These are phyloP conservation scores for Epirrhoe tristata DNA, from an alignment of 2,888 invertebrate genomes.

Conservation along the genomic window DNA sequence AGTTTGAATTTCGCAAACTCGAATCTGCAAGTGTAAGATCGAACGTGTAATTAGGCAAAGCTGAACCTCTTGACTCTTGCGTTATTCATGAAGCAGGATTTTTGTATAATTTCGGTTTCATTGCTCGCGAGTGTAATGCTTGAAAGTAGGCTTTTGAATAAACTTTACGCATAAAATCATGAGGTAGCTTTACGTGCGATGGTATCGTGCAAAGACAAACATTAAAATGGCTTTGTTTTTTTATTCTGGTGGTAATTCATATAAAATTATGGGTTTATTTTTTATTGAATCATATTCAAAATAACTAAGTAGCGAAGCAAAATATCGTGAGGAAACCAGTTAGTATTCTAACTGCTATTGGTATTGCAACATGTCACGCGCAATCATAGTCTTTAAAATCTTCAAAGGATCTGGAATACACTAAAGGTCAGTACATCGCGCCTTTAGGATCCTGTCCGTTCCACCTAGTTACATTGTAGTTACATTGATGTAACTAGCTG, in stretches of 20 bases:
- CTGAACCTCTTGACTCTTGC: conserved; percentile 22
- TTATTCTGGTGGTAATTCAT: not conserved
- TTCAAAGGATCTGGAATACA: too few species aligned
- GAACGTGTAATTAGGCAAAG: conserved; percentile 43
- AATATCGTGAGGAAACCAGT: too few species aligned
- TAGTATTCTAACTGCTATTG: too few species aligned
- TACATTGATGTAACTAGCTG: too few species aligned
- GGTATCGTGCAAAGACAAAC: conserved; percentile 7
- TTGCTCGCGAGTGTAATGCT: conserved; percentile 31
- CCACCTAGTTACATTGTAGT: too few species aligned
- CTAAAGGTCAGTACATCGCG: too few species aligned
- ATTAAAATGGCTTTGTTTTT: not conserved
- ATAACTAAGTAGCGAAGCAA: too few species aligned
- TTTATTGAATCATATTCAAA: too few species aligned
- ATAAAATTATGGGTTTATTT: not conserved
- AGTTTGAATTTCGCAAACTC: conserved; percentile 21
- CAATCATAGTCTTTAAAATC: too few species aligned
- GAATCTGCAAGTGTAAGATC: conserved; percentile 37
- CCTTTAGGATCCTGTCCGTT: too few species aligned
- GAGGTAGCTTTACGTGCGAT: conserved; percentile 13
- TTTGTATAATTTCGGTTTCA: conserved; percentile 27
- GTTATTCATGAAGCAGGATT: conserved; percentile 29
- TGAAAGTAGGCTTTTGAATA: conserved; percentile 23
- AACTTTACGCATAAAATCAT: conserved; percentile 25
- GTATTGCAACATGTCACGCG: too few species aligned